Base-by-base conservation (phyloP, 2,888 invertebrate genomes). In the Cephonodes hylas region DNA sequence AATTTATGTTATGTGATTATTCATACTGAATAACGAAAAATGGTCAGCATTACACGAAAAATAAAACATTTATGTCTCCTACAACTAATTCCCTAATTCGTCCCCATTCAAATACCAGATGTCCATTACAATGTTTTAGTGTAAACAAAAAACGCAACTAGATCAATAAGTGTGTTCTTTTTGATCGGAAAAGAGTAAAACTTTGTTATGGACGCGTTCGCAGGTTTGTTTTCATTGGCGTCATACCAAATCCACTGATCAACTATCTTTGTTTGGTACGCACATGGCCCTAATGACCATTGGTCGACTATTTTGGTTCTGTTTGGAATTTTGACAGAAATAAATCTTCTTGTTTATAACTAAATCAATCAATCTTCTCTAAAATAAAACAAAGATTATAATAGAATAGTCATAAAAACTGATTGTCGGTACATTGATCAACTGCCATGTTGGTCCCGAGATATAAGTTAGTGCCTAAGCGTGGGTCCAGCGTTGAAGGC, bases 181-280 rank as follows among this genome's bases (percentile, higher is more conserved):
- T 83, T 79, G 80, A 81, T 83, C 79, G 74, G 75, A 77, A 74
- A 79, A 79, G 74, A 75, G 66, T 76, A 72, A 74, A 77, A 76
- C 63, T 72, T 67, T 77, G 65, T 69, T 72, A 77, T 80, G 79
- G 79, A 81, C 75, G 71, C 64, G 61, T 63, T 70, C 66, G 67
- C 72, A 64, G 59, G 65, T 69, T 63, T 81, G 80, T 84, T 81
- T 79, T 76, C 67, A 62, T 84, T 85, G 85, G 84, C 85, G 62
- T 66, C 58, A 25, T 71, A 74, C 82, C 84, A 83, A 80, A 64
- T 63, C 71, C 64, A 59, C 59, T 46, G 59, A 38, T 59, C 23
- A 20, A 38, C 34, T 42, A 48, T 46, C 46, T 59, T 46, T 59
- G 59, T 59, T 59, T 59, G 34, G 34, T 59, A 22, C 46, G 59